These are phyloP conservation scores for Meles meles DNA, from an alignment of 2,113 vertebrate species.

Conservation along the genomic window DNA sequence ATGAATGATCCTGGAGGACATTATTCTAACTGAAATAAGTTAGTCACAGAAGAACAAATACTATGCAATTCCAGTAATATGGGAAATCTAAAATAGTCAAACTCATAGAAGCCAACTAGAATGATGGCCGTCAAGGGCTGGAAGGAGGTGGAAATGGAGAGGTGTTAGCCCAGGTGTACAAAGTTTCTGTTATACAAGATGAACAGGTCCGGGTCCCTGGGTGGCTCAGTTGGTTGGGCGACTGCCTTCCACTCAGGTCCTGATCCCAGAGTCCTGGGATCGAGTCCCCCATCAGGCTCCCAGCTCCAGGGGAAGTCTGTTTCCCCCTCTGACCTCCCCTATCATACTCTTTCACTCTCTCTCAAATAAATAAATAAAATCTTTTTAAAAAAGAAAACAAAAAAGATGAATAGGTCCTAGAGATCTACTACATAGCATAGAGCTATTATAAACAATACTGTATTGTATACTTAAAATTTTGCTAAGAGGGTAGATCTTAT, in stretches of 20 bases:
- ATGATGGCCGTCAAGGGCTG: neutral
- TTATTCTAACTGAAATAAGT: neutral
- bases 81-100: neutral
- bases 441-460: neutral
- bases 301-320: no score
- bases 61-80: neutral
- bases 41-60: neutral
- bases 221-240: no score
- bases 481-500: neutral
- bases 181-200: neutral
- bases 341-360: no score
- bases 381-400: no score
- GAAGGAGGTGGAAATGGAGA: neutral
- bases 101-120: neutral
- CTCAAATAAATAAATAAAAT: no score
- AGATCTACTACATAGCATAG: neutral
- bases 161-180: neutral
- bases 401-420: neutral
- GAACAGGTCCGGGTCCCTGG: neutral
- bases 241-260: no score
- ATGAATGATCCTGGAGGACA: neutral
- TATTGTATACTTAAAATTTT: neutral
- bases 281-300: no score
- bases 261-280: no score
- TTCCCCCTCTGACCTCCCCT: no score